Percentiles rank a stretch among this genome's conserved stretches.
These are phyloP conservation scores for Dendropsophus ebraccatus DNA, from an alignment of 2,113 vertebrate genomes.

Conservation along the genomic window DNA sequence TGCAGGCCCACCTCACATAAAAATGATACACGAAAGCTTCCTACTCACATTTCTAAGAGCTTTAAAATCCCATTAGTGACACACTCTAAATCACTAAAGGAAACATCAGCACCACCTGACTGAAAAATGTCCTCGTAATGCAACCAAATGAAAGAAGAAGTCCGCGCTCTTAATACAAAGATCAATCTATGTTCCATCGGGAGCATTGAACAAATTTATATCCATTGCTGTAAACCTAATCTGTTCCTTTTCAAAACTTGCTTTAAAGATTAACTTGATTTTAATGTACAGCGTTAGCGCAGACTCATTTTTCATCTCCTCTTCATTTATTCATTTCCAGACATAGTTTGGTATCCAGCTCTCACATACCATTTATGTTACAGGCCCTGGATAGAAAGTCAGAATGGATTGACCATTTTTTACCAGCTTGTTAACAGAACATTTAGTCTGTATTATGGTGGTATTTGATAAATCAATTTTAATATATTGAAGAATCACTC, in stretches of 20 bases:
- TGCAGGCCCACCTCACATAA: constrained; percentile 26
- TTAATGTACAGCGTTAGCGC: neutral
- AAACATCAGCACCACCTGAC: constrained; percentile 40
- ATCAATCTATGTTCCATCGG: neutral
- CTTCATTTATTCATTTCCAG: neutral
- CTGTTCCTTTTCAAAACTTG: neutral
- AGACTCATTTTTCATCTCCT: neutral
- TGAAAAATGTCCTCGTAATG: neutral
- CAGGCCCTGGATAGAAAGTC: neutral
- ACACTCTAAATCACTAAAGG: constrained; percentile 43
- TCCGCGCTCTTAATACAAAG: neutral
- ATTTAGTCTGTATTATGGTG: too few relatives aligned
- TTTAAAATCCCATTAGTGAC: constrained; percentile 55
- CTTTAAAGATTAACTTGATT: neutral
- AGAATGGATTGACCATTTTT: neutral
- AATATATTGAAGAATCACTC: too few relatives aligned
- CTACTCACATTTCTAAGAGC: constrained; percentile 53
- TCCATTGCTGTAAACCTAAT: constrained; percentile 9
- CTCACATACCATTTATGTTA: neutral
- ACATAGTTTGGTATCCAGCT: neutral
- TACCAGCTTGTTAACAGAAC: neutral
- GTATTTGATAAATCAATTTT: too few relatives aligned
- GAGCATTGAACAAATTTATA: neutral
- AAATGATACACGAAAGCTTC: constrained; percentile 23
- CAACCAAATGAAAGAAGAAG: neutral